Conservation (phyloP, 2,797 vertebrate species). For the Trachops cirrhosus region DNA sequence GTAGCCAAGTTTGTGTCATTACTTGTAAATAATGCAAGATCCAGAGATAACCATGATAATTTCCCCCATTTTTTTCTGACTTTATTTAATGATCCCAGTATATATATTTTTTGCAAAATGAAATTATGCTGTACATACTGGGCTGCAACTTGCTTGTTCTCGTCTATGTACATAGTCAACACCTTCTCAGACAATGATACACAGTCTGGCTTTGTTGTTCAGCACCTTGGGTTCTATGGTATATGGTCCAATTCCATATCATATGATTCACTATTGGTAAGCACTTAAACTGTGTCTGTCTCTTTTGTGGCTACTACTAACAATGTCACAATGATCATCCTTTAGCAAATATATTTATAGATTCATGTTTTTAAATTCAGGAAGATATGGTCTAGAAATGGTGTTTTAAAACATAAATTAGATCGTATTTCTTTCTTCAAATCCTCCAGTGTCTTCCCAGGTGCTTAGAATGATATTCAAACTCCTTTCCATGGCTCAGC, state of each 20-base stretch:
- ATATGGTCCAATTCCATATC: not conserved
- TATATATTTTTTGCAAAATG: not conserved
- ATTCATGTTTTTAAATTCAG: slow-evolving; percentile 19
- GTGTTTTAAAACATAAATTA: not conserved
- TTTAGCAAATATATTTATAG: slow-evolving; percentile 6
- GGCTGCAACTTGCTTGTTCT: not conserved
- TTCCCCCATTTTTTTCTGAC: not conserved
- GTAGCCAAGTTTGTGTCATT: not conserved
- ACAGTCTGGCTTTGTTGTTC: not conserved
- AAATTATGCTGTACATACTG: not conserved
- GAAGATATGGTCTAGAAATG: not conserved
- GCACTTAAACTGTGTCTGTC: not conserved
- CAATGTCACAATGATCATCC: not conserved
- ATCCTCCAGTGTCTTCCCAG: not conserved
- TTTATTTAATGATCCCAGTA: not conserved
- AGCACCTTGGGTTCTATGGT: not conserved
- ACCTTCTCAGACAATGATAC: not conserved
- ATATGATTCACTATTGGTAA: not conserved
- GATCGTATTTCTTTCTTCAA: not conserved
- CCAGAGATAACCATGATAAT: not conserved
- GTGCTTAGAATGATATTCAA: not conserved
- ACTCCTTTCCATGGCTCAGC: not conserved
- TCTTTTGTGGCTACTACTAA: not conserved
- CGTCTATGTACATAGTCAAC: not conserved
- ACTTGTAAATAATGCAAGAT: not conserved